These are phyloP conservation scores for Marisa cornuarietis DNA, from an alignment of 1,140 invertebrate species.

Conservation along the genomic window DNA sequence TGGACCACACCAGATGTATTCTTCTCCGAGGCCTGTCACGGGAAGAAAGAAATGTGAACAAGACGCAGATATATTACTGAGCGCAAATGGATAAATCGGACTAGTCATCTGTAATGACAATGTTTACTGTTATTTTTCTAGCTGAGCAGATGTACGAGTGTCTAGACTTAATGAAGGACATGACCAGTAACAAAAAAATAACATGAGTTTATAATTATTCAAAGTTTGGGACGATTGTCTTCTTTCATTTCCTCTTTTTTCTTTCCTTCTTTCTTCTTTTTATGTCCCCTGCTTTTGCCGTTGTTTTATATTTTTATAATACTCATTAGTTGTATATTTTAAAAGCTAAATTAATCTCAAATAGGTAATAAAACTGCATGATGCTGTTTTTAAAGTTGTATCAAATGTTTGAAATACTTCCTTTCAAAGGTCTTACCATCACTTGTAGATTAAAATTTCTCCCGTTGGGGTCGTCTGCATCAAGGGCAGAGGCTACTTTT, in stretches of 20 bases:
- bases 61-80: neutral
- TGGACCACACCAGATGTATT: slow-evolving; percentile 1
- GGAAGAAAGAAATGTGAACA: neutral
- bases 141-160: no score
- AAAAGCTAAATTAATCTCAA: no score
- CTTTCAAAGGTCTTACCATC: neutral
- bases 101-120: neutral
- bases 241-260: no score
- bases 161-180: no score
- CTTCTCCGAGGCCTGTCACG: slow-evolving; percentile 28
- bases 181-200: no score
- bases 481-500: neutral
- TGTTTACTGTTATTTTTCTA: neutral
- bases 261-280: no score
- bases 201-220: no score
- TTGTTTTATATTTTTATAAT: neutral
- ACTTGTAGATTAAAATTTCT: neutral
- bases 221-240: no score
- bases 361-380: no score
- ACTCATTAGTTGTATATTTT: no score
- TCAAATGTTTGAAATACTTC: neutral
- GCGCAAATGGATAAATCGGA: neutral
- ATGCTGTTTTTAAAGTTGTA: no score
- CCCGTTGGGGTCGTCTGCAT: neutral
- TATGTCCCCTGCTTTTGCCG: neutral